Conservation (phyloP, 2,113 vertebrate species). For the Leucoraja erinaceus region DNA sequence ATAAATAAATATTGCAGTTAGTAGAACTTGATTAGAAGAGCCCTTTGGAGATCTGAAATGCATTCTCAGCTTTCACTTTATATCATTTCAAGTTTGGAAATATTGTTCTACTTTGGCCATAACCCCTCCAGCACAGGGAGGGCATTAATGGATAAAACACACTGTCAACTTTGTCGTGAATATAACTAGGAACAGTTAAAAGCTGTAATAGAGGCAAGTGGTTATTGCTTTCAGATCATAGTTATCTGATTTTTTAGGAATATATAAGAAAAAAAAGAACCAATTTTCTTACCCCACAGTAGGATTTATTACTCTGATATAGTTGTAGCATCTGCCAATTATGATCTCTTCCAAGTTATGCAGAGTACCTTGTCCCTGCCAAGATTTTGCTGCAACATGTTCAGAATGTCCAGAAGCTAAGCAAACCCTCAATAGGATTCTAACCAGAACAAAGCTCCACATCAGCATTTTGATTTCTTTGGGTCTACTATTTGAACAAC, state of each 20-base stretch:
- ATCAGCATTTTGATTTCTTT: neutral
- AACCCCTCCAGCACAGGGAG: neutral
- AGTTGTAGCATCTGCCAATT: constrained; percentile 61
- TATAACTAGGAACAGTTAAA: neutral
- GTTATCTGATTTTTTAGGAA: neutral
- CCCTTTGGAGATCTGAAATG: neutral
- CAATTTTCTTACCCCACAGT: constrained; percentile 53
- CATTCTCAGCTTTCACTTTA: neutral
- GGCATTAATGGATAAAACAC: neutral
- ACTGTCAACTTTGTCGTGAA: neutral
- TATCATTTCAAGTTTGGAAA: neutral
- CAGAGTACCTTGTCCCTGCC: constrained; percentile 55
- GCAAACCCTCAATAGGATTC: neutral
- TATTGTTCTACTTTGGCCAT: neutral
- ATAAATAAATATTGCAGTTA: too few relatives aligned
- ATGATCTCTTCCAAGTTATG: constrained; percentile 52
- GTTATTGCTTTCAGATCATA: neutral
- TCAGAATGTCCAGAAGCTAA: neutral
- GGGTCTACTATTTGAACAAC: neutral
- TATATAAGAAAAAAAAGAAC: neutral
- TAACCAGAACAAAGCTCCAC: neutral
- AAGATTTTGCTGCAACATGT: constrained; percentile 15
- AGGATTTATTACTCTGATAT: constrained; percentile 47
- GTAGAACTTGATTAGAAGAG: neutral
- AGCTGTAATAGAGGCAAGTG: neutral